Evolutionary conservation across 1,140 invertebrate species (phyloP).

Genomic region (Drosophila dunni): DNA sequence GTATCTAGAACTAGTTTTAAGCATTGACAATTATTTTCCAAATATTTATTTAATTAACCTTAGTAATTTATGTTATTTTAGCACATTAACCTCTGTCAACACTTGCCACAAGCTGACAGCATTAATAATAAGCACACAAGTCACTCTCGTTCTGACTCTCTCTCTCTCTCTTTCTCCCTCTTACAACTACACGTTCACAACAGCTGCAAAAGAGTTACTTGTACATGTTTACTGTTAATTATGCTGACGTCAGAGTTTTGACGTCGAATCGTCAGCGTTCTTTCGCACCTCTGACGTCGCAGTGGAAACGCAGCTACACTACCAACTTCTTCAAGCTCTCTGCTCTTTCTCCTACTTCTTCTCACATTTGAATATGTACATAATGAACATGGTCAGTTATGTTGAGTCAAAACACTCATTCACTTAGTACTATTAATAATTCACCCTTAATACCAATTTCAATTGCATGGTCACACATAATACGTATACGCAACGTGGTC

Average conservation of each 20-base stretch:
- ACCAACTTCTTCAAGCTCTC: constrained; percentile 24
- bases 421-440: constrained; percentile 70
- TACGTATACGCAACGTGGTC: constrained; percentile 30
- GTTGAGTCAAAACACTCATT: constrained; percentile 54
- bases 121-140: too few species aligned
- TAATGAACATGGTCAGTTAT: constrained; percentile 58
- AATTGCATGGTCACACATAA: constrained; percentile 12
- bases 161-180: too few species aligned
- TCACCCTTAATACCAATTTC: constrained; percentile 52
- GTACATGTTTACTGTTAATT: constrained; percentile 68
- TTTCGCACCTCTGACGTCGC: background rate
- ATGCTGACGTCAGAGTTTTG: constrained; percentile 63
- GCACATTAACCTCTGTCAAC: too few species aligned
- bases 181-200: constrained; percentile 1
- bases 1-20: too few species aligned
- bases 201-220: constrained; percentile 46
- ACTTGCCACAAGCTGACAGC: constrained; percentile 11
- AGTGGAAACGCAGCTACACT: constrained; percentile 48
- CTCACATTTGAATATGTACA: constrained; percentile 55
- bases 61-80: too few species aligned
- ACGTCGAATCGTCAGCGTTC: constrained; percentile 20
- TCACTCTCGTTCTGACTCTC: background rate
- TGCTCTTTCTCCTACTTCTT: background rate
- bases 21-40: too few species aligned
- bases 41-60: too few species aligned